phyloP scores from a whole-genome alignment of 2,797 vertebrate species.

The Sebastes vulpes region DNA sequence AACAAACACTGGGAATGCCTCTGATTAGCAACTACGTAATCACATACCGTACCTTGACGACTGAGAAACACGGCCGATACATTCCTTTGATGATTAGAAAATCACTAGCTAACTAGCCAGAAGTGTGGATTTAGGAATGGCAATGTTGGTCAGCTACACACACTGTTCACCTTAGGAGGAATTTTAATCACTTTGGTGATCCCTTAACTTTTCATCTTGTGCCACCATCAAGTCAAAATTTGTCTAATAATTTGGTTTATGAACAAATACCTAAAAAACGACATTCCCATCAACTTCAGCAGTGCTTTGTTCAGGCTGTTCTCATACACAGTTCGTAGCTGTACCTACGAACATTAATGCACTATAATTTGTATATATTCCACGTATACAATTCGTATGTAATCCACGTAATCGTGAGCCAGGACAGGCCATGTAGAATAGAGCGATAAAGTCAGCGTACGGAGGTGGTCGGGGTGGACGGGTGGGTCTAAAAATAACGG shows the following conservation, averaged over 20 bases:
- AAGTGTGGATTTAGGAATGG: background rate
- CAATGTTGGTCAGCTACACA: background rate
- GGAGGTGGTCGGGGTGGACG: background rate
- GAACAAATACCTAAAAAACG: background rate
- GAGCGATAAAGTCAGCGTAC: background rate
- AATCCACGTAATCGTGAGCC: background rate
- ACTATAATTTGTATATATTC: background rate
- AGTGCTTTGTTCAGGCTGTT: background rate
- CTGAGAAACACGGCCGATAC: constrained; percentile 10
- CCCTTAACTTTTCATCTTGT: background rate
- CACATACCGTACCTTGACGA: background rate
- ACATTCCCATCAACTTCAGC: background rate
- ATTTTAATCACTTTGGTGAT: background rate
- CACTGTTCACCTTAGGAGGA: background rate
- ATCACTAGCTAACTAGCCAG: background rate
- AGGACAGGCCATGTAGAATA: background rate
- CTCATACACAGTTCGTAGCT: background rate
- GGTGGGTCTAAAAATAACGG: background rate
- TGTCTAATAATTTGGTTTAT: background rate
- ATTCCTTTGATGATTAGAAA: constrained; percentile 39
- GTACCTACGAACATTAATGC: background rate
- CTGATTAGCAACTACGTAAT: background rate
- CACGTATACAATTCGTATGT: background rate
- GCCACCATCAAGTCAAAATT: background rate
- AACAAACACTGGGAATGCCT: background rate